These are phyloP conservation scores for Ceyx cyanopectus DNA, from an alignment of 2,113 vertebrate genomes.

Conservation along the genomic window DNA sequence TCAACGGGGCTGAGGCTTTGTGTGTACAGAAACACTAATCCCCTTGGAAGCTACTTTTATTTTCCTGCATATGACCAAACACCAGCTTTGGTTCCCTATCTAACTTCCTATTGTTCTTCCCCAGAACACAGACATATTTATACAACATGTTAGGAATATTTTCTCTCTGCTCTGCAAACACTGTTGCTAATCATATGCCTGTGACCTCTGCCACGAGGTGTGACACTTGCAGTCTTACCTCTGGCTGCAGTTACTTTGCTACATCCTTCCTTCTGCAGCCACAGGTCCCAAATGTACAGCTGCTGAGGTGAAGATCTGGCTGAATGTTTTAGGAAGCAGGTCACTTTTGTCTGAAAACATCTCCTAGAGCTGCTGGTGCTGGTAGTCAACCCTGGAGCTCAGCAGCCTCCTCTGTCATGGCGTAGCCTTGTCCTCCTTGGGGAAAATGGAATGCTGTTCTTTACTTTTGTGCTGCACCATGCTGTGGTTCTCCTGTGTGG, in stretches of 20 bases:
- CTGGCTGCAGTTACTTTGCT: neutral
- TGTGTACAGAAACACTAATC: neutral
- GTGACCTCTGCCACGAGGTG: neutral
- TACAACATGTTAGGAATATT: neutral
- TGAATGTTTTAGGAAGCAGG: neutral
- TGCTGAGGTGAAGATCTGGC: neutral
- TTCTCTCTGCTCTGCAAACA: neutral
- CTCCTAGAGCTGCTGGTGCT: neutral
- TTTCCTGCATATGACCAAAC: neutral
- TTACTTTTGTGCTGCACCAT: fast-evolving
- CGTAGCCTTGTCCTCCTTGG: neutral
- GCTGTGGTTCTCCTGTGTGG: neutral
- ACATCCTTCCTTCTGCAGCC: neutral
- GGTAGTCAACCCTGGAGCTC: neutral
- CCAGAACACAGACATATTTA: neutral
- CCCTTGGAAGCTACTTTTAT: neutral
- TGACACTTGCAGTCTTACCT: neutral
- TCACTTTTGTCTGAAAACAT: neutral
- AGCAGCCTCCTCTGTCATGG: neutral
- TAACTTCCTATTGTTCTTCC: neutral
- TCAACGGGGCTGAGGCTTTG: neutral
- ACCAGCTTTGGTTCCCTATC: neutral
- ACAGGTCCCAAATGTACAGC: neutral
- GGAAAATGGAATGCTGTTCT: neutral
- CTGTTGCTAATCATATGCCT: neutral